Evolutionary conservation across 1,140 invertebrate genomes (phyloP), one percentile per base, ranked within the genome.

Genomic region (Magallana gigas): DNA sequence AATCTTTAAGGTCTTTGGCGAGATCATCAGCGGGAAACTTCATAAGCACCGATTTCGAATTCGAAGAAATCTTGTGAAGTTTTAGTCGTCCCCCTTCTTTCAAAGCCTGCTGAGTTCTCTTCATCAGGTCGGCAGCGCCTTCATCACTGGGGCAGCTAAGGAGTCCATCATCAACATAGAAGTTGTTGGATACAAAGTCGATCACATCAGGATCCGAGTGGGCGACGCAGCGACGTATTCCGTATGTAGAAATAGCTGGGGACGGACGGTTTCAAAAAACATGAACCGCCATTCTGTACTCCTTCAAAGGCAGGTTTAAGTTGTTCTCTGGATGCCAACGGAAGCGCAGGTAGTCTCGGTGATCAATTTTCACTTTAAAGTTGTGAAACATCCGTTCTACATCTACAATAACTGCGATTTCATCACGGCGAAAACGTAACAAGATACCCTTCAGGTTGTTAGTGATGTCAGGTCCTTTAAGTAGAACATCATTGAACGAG

Each of bases 401-500:
- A 60, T 91, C 91, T 14, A n/a, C 16, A 58, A 14, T 85, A 18
- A 91, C 58, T 0, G 87, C 91, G 1, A 88, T 48, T 57, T 16
- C 14, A 36, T 87, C 82, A 80, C 56, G 58, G 7, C 91, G 83
- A 76, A 92, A 93, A n/a, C 90, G 86, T 8, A 91, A 58, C 0
- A 92, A 81, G n/a, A 83, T 83, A 12, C 81, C 91, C n/a, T 89
- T 14, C 2, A 91, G 84, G 16, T 62, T 88, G 81, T 80, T 92
- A 88, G 95, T 94, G 0, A 95, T 64, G 84, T 93, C 92, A 18
- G 95, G 94, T 9, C 92, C 92, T 9, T 82, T 18, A 11, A 90
- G 68, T 12, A 93, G 64, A 9, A 86, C 56, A 6, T 83, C 81
- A 83, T 93, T 93, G 1, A 93, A 83, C 12, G 92, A 93, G 29